Evolutionary conservation across 1,140 invertebrate species (phyloP).

Genomic region (Chelonus insularis): DNA sequence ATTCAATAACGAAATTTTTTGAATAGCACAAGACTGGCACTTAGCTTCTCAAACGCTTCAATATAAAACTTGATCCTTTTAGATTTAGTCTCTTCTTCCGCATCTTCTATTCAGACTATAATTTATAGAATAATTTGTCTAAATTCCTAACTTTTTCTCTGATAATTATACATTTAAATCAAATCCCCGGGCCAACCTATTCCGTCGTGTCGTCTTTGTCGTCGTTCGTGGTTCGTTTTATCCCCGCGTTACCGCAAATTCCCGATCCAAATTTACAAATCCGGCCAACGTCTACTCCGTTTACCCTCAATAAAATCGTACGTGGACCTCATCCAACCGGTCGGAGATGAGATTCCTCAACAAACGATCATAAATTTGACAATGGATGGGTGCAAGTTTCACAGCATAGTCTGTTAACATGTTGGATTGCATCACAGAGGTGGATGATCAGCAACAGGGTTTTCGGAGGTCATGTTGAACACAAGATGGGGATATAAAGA

Average conservation of each 20-base stretch:
- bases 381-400: too few species aligned
- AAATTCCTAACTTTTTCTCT: not conserved
- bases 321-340: conserved; percentile 10
- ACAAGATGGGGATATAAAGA: not conserved
- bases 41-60: too few species aligned
- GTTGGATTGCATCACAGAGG: too few species aligned
- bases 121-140: not conserved
- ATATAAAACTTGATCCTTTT: too few species aligned
- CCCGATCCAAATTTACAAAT: conserved; percentile 20
- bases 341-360: not conserved
- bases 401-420: too few species aligned
- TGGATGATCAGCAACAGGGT: too few species aligned
- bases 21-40: too few species aligned
- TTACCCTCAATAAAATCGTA: conserved; percentile 7
- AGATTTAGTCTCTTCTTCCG: too few species aligned
- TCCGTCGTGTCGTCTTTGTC: not conserved
- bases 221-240: not conserved
- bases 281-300: conserved; percentile 10
- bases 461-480: too few species aligned
- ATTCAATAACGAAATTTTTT: too few species aligned
- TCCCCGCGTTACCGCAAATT: not conserved
- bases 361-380: conserved; percentile 14
- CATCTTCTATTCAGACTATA: not conserved
- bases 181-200: conserved; percentile 11
- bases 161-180: not conserved